Conservation (phyloP, 1,140 invertebrate species). For the Brachionus sp. region DNA sequence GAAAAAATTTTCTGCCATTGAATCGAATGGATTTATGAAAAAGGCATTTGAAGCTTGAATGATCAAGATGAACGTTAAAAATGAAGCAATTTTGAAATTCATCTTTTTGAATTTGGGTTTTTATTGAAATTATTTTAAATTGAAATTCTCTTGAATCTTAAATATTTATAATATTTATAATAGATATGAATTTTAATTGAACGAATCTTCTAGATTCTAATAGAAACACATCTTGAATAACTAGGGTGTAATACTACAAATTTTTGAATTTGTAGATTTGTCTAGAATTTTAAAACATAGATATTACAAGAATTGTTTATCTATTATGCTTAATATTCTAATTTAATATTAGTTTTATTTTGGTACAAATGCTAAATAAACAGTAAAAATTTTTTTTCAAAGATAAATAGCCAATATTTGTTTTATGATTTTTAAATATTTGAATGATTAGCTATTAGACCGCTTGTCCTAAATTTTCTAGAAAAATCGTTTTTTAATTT, state of each 20-base stretch:
- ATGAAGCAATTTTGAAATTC: neutral
- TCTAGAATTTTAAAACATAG: neutral
- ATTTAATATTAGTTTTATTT: neutral
- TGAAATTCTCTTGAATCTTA: neutral
- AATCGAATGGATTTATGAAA: slow-evolving; percentile 13
- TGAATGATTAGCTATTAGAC: neutral
- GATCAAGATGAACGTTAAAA: neutral
- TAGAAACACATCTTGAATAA: slow-evolving; percentile 16
- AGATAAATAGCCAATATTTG: neutral
- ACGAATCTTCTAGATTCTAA: slow-evolving; percentile 22
- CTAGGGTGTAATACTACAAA: neutral
- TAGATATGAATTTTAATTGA: slow-evolving; percentile 10
- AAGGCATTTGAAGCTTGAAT: neutral
- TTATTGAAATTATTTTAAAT: neutral
- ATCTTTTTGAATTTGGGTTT: neutral
- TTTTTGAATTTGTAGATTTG: neutral
- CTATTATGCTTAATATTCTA: neutral
- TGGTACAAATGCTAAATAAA: neutral
- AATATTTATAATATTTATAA: slow-evolving; percentile 25
- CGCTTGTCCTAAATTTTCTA: neutral
- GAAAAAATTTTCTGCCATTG: neutral
- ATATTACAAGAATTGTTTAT: neutral
- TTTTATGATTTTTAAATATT: neutral
- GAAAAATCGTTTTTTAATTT: too few relatives aligned
- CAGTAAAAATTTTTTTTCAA: neutral